These are phyloP conservation scores for Mylabris sibirica DNA, from an alignment of 2,888 invertebrate genomes.

Conservation along the genomic window DNA sequence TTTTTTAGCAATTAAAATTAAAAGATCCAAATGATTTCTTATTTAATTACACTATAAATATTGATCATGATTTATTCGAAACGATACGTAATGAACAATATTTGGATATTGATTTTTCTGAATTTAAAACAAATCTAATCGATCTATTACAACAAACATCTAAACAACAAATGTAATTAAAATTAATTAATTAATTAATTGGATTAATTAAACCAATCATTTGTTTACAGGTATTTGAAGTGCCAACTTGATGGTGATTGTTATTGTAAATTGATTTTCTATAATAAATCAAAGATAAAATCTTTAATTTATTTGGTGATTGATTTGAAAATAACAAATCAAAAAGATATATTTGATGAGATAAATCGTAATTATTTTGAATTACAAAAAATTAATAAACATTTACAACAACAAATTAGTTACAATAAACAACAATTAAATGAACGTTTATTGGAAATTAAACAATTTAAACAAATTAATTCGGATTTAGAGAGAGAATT, in stretches of 20 bases:
- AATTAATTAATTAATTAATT: too few species aligned
- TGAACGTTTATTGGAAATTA: conserved; percentile 23
- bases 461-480: neutral
- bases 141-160: conserved; percentile 53
- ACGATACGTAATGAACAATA: conserved; percentile 53
- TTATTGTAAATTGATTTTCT: conserved; percentile 54
- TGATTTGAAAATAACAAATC: conserved; percentile 54
- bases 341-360: conserved; percentile 56
- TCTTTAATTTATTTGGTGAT: conserved; percentile 55
- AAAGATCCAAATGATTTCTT: conserved; percentile 50
- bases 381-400: conserved; percentile 44
- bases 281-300: conserved; percentile 57
- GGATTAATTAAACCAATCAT: too few species aligned
- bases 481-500: conserved; percentile 22
- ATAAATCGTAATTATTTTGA: conserved; percentile 50
- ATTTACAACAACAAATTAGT: conserved; percentile 46
- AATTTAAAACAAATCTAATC: conserved; percentile 55
- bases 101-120: conserved; percentile 56
- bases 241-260: conserved; percentile 46
- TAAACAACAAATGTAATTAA: conserved; percentile 49
- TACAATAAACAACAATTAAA: conserved; percentile 41
- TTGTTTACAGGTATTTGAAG: conserved; percentile 56
- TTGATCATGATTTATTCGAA: conserved; percentile 53
- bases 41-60: conserved; percentile 55
- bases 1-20: conserved; percentile 53